Base-by-base conservation (phyloP, 2,797 vertebrate species). In the Telmatherina bonti region DNA sequence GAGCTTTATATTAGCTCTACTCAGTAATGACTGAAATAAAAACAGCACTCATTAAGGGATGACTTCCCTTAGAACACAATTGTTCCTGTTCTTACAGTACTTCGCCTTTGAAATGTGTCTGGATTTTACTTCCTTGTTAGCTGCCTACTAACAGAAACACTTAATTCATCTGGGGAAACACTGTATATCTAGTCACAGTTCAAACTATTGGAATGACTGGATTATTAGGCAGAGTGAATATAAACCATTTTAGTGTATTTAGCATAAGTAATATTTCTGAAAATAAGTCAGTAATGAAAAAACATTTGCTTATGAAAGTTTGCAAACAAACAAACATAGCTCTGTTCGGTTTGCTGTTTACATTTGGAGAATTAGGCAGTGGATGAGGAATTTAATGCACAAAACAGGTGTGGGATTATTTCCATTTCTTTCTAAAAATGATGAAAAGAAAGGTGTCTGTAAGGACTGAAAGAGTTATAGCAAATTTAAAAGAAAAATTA, bases 21-120 rank as follows among this genome's bases (percentile, higher is more conserved):
- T 62, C n/a, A 61, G 51, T 4, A 55, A 83, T 61, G 20, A 53
- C 64, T 59, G n/a, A 81, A 49, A 55, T 62, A 38, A 77, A 76
- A 49, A 35, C 20, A 7, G 35, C 24, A 9, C n/a, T 13, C 24
- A 60, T 57, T 3, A 36, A 7, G 22, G 15, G 18, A 61, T 16
- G 26, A 33, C 13, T 30, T 53, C 29, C 12, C 8, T 11, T 51
- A 16, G 51, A 55, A 65, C 53, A 56, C 30, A 12, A 31, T 3
- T 38, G n/a, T n/a, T 43, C 1, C n/a, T n/a, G n/a, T n/a, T n/a
- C 24, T 55, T 12, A 30, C 27, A 51, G 56, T 6, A 49, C 7
- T 18, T 63, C 10, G 2, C 29, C 43, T 38, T n/a, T 62, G 22
- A 52, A 58, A 47, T 53, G 56, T 16, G 20, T 38, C 33, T n/a